Base-by-base conservation (phyloP, 1,140 invertebrate genomes). In the Ips typographus region DNA sequence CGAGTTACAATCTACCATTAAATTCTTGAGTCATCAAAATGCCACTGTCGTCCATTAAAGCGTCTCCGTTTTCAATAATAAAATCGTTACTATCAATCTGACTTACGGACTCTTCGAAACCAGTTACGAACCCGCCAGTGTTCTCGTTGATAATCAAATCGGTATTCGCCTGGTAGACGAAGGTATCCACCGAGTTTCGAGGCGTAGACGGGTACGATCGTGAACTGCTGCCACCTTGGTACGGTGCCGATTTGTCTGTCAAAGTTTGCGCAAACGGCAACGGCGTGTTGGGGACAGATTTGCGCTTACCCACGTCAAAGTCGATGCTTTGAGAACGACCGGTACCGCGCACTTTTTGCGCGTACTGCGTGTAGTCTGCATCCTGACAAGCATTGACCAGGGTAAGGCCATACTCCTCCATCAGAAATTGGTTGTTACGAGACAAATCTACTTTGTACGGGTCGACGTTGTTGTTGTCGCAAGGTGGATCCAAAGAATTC, bases 171-270 rank as follows among this genome's bases (percentile, higher is more conserved):
- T 85, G 86, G 74, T 87, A 88, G 52, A 84, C 85, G 74, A 88
- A 88, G 36, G 22, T 22, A 22, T 22, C 22, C 22, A 22, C 22
- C 22, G 82, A 81, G 0, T 78, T 81, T 41, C 84, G 79, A 42
- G 87, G 87, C 47, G 87, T 89, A 2, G 86, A 87, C 56, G 87
- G 87, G 79, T 88, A 87, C 0, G 87, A 88, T 73, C 87, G 86
- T 1, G 86, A 88, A 57, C 83, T 84, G 22, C 22, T 22, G 22
- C 22, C 22, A 22, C 22, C 22, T 22, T 49, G 77, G 22, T 22
- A 22, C 22, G 69, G 42, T 71, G 70, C 72, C 73, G 68, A 57
- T 71, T 70, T 47, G 22, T 22, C 22, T 22, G 22, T 22, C 22
- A 22, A 22, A 22, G 22, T 22, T 22, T 22, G 22, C 22, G 22